Evolutionary conservation across 1,140 invertebrate species (phyloP).

Genomic region (Vollenhovia emeryi): DNA sequence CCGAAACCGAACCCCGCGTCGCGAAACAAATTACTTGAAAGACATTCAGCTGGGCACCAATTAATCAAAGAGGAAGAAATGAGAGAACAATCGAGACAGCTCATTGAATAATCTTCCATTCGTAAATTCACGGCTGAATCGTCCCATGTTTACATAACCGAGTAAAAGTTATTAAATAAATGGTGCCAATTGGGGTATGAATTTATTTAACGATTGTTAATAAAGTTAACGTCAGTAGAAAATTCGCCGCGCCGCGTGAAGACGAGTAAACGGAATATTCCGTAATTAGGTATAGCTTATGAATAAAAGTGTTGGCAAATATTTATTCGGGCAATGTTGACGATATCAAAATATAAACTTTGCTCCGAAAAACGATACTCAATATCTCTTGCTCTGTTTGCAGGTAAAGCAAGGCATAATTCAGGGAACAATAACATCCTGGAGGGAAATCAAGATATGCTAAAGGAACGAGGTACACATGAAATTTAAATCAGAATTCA

Average conservation of each 20-base stretch:
- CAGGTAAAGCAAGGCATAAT: conserved; percentile 83
- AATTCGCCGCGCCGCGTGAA: background rate
- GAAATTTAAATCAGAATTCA: conserved; percentile 38
- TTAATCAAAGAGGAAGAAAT: conserved; percentile 43
- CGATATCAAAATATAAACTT: conserved; percentile 36
- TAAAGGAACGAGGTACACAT: conserved; percentile 81
- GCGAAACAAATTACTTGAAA: conserved; percentile 51
- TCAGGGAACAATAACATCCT: conserved; percentile 79
- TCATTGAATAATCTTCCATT: conserved; percentile 17
- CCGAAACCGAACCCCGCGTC: conserved; percentile 29
- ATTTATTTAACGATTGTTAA: conserved; percentile 4
- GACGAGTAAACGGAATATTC: background rate
- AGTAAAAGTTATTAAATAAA: conserved; percentile 8
- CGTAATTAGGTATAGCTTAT: conserved; percentile 36
- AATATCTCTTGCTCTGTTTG: conserved; percentile 60
- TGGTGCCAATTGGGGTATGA: background rate
- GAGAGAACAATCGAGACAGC: conserved; percentile 8
- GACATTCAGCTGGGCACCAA: conserved; percentile 45
- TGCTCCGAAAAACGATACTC: background rate
- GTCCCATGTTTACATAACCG: conserved; percentile 28
- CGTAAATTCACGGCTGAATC: background rate
- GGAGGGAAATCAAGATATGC: conserved; percentile 83
- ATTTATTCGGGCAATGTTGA: conserved; percentile 33
- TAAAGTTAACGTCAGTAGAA: background rate
- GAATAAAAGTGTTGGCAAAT: conserved; percentile 35